Base-by-base conservation (phyloP, 2,888 invertebrate species). In the Zelleria hepariella region DNA sequence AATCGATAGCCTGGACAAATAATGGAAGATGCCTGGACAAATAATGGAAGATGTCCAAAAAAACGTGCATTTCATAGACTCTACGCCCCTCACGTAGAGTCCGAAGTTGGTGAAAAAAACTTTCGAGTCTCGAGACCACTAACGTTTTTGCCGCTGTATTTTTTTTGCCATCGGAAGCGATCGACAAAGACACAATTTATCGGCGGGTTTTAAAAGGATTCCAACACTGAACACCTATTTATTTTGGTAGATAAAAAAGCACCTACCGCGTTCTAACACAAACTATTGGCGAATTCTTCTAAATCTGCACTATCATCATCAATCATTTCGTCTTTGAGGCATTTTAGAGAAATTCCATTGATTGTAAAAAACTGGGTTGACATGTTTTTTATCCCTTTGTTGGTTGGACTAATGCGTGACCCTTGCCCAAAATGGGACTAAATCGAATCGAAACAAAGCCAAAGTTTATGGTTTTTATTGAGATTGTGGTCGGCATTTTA, bases 161-260 rank as follows among this genome's bases (percentile, higher is more conserved):
- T 78, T 65, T 78, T 42, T 74, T 74, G 66, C 67, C 63, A 69
- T 78, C 75, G 75, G 79, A 76, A 80, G 75, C 73, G 62, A 69
- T 70, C 69, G 65, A 61, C 68, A 64, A 65, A 73, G 72, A 70
- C 68, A 70, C 66, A 70, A 57, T 69, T 77, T 77, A 80, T 78
- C 67, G 73, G 71, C 68, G 66, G 67, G 62, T 69, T 69, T 68
- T 77, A 80, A 79, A 80, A 76, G 80, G 76, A 82, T 80, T 80
- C 74, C 74, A 72, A 76, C 78, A 75, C 4, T 51, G 23, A 18
- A n/a, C n/a, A n/a, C n/a, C n/a, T 51, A 51, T 20, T 51, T 20
- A 51, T 51, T 51, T 10, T 20, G 51, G 49, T 49, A 20, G 8
- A 51, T 51, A 21, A 51, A 51, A 49, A 51, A 20, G 20, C 51